These are phyloP conservation scores for Notothenia coriiceps DNA, from an alignment of 2,113 vertebrate genomes.

Conservation along the genomic window DNA sequence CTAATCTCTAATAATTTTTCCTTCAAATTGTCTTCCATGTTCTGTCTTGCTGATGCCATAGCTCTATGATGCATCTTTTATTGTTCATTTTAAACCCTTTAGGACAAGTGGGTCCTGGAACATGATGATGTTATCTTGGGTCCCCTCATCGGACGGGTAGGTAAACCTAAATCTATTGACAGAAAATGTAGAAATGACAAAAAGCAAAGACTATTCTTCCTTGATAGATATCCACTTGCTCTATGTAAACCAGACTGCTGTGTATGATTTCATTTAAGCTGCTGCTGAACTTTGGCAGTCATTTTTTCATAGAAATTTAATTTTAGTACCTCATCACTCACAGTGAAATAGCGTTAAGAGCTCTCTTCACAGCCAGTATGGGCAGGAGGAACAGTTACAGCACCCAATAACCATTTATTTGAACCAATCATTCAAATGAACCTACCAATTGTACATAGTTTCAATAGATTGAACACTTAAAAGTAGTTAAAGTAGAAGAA, in stretches of 20 bases:
- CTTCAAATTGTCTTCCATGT: neutral
- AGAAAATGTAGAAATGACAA: too few relatives aligned
- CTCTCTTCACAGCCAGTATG: neutral
- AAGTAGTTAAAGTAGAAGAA: neutral
- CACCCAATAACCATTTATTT: neutral
- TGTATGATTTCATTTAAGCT: neutral
- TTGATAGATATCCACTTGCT: neutral
- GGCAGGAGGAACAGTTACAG: neutral
- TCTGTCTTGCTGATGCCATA: neutral
- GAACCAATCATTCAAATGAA: neutral
- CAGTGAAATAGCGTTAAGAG: neutral
- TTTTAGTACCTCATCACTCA: neutral
- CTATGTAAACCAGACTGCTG: neutral
- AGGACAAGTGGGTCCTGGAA: conserved; percentile 98
- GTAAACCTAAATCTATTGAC: conserved; percentile 52
- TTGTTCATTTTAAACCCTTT: conserved; percentile 18
- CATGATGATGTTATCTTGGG: conserved; percentile 94
- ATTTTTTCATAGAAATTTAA: neutral
- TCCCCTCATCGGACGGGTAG: conserved; percentile 92
- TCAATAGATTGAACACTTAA: neutral
- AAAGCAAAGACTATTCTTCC: too few relatives aligned
- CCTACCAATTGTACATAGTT: neutral
- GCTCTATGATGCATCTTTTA: neutral
- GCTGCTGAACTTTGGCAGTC: neutral
- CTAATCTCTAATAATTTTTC: neutral